Conservation (phyloP, 2,888 invertebrate genomes). For the Lutraria lutraria region DNA sequence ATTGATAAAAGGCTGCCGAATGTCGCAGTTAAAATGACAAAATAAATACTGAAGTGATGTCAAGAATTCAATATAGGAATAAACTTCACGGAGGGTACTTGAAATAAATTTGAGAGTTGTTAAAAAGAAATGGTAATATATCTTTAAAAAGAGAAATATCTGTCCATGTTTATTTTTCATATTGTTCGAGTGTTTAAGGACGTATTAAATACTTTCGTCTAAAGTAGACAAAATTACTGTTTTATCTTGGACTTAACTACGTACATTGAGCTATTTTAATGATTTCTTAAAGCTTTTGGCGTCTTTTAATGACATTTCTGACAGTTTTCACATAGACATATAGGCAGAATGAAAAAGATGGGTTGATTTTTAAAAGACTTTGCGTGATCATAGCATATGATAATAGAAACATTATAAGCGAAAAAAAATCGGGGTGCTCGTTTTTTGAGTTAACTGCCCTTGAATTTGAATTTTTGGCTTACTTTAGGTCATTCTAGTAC, state of each 20-base stretch:
- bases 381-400: no score
- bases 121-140: constrained; percentile 37
- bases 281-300: constrained; percentile 2
- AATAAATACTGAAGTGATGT: constrained; percentile 37
- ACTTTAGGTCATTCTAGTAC: no score
- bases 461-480: no score
- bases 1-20: constrained; percentile 30
- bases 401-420: no score
- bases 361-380: no score
- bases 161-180: constrained; percentile 46
- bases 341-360: no score
- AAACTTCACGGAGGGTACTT: constrained; percentile 29
- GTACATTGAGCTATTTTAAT: neutral
- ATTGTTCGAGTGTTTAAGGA: constrained; percentile 48
- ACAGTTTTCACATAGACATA: no score
- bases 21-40: constrained; percentile 46
- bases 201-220: constrained; percentile 35
- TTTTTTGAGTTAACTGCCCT: no score
- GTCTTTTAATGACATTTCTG: neutral
- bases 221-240: constrained; percentile 16
- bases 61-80: constrained; percentile 27
- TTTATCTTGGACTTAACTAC: neutral
- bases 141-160: constrained; percentile 37
- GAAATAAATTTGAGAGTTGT: constrained; percentile 39
- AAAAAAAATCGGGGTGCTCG: no score